Evolutionary conservation across 2,888 invertebrate genomes (phyloP).

Genomic region (Pherbina coryleti): DNA sequence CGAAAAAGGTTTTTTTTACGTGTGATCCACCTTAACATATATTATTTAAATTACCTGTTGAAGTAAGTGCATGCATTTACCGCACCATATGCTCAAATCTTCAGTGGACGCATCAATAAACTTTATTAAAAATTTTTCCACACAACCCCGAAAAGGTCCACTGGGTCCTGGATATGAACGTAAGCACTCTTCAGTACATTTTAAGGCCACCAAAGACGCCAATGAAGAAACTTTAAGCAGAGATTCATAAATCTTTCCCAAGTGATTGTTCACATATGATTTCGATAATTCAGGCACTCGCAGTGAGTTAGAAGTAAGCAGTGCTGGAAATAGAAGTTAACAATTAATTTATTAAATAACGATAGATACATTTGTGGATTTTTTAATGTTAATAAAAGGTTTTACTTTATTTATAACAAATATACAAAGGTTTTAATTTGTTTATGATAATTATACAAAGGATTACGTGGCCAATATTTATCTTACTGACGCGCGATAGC

Average conservation of each 20-base stretch:
- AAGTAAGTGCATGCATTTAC: constrained; percentile 61
- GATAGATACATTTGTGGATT: too few species aligned
- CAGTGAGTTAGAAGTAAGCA: constrained; percentile 51
- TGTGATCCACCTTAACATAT: too few species aligned
- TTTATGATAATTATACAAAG: too few species aligned
- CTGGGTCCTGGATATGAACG: constrained; percentile 57
- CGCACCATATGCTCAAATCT: constrained; percentile 50
- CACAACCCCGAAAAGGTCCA: constrained; percentile 52
- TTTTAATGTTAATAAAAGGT: too few species aligned
- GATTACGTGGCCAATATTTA: too few species aligned
- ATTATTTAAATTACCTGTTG: constrained; percentile 53
- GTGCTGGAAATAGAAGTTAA: not conserved
- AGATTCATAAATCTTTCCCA: constrained; percentile 57
- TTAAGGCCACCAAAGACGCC: constrained; percentile 50
- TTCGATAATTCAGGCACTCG: constrained; percentile 58
- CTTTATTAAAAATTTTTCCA: constrained; percentile 56
- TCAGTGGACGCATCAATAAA: constrained; percentile 55
- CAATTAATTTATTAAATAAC: not conserved
- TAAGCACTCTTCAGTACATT: constrained; percentile 57
- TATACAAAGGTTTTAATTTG: too few species aligned
- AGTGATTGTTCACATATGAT: constrained; percentile 51
- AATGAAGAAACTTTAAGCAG: constrained; percentile 45
- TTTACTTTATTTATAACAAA: too few species aligned
- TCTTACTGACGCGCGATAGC: too few species aligned
- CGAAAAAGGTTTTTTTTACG: too few species aligned